Evolutionary conservation across 2,888 invertebrate species (phyloP), one percentile per base, ranked within the genome.

Genomic region (Cerastis leucographa): DNA sequence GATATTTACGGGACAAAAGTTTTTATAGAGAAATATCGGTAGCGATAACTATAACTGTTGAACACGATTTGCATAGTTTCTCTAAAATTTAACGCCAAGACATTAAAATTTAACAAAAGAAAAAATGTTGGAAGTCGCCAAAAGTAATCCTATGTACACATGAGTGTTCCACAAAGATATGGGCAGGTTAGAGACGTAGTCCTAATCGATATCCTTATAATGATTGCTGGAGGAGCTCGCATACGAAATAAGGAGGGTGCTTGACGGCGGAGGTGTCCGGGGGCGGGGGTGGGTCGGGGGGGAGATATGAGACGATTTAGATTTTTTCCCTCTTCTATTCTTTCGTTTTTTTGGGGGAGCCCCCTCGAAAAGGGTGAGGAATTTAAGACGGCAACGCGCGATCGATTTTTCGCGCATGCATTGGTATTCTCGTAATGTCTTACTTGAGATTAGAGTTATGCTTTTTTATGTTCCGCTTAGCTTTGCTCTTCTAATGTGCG

Each of bases 201-300:
- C 93, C 96, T 97, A 97, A 97, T 97, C 97, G 97, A 97, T 97
- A 97, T 95, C 94, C 96, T 96, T 96, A 96, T 97, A 97, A 97
- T 97, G 97, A 97, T 97, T 96, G 96, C 96, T 94, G 93, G 94
- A 96, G 96, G 95, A 96, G 94, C 96, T 96, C 96, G 97, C 96
- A 97, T 97, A 97, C 97, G 96, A 96, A 97, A 97, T 97, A 96
- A 97, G 97, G 96, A 96, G 96, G 97, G 95, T 94, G 95, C 94
- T 94, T 94, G 94, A 94, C 93, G 94, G 91, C 90, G 92, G 94
- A 95, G 96, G 96, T 96, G 96, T 96, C 94, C 94, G 95, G 94
- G 95, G 89, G 92, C 83, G 88, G 90, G 87, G 91, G 88, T 90
- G 80, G 83, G 80, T 70, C 74, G 84, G 92, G 93, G 93, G 94